Percentiles rank a stretch among this genome's conserved stretches.
These are phyloP conservation scores for Prietella phreatophila DNA, from an alignment of 2,113 vertebrate species.

Conservation along the genomic window DNA sequence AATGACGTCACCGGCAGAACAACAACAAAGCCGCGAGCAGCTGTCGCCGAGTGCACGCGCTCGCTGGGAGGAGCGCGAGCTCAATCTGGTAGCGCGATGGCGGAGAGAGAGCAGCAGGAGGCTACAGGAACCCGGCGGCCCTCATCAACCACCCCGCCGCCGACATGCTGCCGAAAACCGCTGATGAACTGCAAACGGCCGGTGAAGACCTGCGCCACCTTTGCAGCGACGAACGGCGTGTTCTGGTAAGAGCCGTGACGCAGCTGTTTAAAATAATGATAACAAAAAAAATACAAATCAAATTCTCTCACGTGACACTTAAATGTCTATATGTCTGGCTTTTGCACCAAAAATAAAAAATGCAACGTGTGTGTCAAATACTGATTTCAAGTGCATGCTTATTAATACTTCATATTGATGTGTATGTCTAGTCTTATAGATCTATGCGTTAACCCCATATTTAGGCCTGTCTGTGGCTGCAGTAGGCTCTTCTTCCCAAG, in stretches of 20 bases:
- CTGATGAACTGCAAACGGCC: conserved; percentile 80
- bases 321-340: background rate
- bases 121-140: conserved; percentile 6
- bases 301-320: conserved; percentile 1
- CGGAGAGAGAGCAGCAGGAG: conserved; percentile 20
- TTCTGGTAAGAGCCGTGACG: conserved; percentile 79
- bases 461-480: conserved; percentile 1
- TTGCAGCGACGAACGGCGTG: conserved; percentile 78
- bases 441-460: background rate
- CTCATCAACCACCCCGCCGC: conserved; percentile 5
- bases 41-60: background rate
- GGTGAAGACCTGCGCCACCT: conserved; percentile 72
- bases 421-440: background rate
- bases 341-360: background rate
- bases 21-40: conserved; percentile 58
- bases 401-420: background rate
- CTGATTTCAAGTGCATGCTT: background rate
- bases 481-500: background rate
- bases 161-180: conserved; percentile 24
- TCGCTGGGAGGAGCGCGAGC: background rate
- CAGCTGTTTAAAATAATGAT: conserved; percentile 43
- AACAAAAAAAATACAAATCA: too few relatives aligned
- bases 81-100: conserved; percentile 47
- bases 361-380: background rate
- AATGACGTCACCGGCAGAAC: conserved; percentile 66